phyloP scores from a whole-genome alignment of 2,113 vertebrate species.

The Empidonax traillii region DNA sequence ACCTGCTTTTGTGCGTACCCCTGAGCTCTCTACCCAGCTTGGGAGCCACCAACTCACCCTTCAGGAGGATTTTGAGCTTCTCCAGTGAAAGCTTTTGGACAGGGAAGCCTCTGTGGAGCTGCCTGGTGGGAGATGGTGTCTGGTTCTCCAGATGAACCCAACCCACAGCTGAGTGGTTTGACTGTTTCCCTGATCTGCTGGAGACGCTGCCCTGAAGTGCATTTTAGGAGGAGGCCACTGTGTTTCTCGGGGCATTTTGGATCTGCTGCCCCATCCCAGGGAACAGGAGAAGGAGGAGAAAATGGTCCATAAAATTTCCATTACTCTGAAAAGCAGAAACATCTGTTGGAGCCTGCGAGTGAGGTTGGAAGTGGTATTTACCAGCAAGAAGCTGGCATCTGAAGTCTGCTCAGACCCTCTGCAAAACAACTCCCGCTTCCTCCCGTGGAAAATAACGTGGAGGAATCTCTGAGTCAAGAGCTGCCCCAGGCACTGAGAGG shows the following conservation, averaged over 20 bases:
- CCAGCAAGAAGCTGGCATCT: conserved; percentile 44
- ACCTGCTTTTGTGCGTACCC: fast-evolving
- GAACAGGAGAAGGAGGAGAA: conserved; percentile 39
- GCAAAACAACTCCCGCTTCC: background rate
- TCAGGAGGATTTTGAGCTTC: background rate
- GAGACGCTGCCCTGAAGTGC: background rate
- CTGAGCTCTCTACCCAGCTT: background rate
- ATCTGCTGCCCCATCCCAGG: background rate
- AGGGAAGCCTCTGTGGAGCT: background rate
- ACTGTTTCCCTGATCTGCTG: background rate
- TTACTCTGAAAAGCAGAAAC: conserved; percentile 62
- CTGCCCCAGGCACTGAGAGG: conserved; percentile 36
- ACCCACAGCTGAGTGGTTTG: background rate
- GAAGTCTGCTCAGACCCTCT: background rate
- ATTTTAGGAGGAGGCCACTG: background rate
- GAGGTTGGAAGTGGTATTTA: conserved; percentile 51
- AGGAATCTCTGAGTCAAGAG: conserved; percentile 53
- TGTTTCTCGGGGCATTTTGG: conserved; percentile 2
- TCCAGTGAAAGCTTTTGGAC: background rate
- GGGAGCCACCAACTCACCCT: background rate
- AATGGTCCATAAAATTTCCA: conserved; percentile 63
- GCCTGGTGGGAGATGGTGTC: background rate
- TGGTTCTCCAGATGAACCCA: background rate
- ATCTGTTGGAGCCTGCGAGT: conserved; percentile 52
- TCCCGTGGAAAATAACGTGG: conserved; percentile 53